phyloP scores from a whole-genome alignment of 2,888 invertebrate genomes.

The Fragum fragum region DNA sequence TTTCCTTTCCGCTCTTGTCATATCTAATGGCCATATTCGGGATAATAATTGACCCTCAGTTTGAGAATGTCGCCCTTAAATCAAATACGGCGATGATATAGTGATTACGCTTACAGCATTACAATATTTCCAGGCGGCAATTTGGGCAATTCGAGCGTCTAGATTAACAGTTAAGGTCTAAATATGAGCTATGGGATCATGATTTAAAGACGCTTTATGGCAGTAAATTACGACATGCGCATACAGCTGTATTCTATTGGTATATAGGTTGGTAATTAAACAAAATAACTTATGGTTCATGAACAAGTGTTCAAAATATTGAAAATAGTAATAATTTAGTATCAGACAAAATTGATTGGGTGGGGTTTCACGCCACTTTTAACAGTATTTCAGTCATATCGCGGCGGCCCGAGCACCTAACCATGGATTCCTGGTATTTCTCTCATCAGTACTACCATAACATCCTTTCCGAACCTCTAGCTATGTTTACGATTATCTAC shows the following conservation, averaged over 20 bases:
- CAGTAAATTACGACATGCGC: neutral
- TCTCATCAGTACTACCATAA: too few relatives aligned
- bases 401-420: too few relatives aligned
- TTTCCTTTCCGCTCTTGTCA: slow-evolving; percentile 37
- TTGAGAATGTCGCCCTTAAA: slow-evolving; percentile 30
- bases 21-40: slow-evolving; percentile 51
- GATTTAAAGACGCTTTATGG: slow-evolving; percentile 10
- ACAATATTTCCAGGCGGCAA: slow-evolving; percentile 13
- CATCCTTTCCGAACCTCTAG: too few relatives aligned
- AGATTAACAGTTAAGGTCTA: slow-evolving; percentile 8
- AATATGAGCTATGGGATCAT: slow-evolving; percentile 21
- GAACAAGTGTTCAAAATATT: too few relatives aligned
- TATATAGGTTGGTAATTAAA: too few relatives aligned
- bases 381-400: too few relatives aligned
- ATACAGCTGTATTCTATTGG: neutral
- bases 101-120: slow-evolving; percentile 29
- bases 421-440: too few relatives aligned
- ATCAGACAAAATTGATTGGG: too few relatives aligned
- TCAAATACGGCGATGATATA: slow-evolving; percentile 33
- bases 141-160: slow-evolving; percentile 19
- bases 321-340: too few relatives aligned
- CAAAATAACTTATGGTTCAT: too few relatives aligned
- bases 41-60: slow-evolving; percentile 42
- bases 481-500: too few relatives aligned
- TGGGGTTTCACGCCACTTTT: too few relatives aligned